Conservation (phyloP, 2,113 vertebrate genomes). For the Anser cygnoides region DNA sequence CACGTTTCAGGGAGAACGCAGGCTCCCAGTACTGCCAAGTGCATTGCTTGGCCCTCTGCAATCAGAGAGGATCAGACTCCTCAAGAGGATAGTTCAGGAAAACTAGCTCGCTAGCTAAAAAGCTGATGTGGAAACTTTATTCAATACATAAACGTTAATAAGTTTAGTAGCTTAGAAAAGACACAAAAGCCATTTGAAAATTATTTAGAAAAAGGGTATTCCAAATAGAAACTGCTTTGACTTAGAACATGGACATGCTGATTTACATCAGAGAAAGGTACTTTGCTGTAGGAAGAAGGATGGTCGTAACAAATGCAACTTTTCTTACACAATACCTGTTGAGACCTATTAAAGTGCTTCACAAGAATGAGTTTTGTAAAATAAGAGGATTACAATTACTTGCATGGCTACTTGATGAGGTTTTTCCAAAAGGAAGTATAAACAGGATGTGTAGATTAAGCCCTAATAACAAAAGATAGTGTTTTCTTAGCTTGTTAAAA, state of each 20-base stretch:
- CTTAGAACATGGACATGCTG: neutral
- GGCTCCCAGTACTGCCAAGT: neutral
- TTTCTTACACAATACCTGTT: neutral
- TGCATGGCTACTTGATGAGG: neutral
- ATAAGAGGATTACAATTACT: neutral
- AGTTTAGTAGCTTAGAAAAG: neutral
- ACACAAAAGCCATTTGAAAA: neutral
- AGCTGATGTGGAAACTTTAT: neutral
- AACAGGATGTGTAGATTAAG: neutral
- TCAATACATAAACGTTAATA: neutral
- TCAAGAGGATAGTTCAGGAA: neutral
- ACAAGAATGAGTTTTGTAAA: neutral
- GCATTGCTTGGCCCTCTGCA: neutral
- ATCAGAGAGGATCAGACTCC: neutral
- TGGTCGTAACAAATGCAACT: neutral
- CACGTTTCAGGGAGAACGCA: neutral
- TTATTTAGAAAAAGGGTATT: neutral
- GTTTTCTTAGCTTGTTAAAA: neutral
- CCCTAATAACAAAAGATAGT: neutral
- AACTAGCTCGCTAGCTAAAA: neutral
- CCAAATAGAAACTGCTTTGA: neutral
- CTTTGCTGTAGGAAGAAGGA: neutral
- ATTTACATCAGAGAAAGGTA: neutral
- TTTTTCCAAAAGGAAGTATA: neutral
- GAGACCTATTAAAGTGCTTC: neutral